Conservation (phyloP, 2,113 vertebrate genomes). For the Falcunculus frontatus region DNA sequence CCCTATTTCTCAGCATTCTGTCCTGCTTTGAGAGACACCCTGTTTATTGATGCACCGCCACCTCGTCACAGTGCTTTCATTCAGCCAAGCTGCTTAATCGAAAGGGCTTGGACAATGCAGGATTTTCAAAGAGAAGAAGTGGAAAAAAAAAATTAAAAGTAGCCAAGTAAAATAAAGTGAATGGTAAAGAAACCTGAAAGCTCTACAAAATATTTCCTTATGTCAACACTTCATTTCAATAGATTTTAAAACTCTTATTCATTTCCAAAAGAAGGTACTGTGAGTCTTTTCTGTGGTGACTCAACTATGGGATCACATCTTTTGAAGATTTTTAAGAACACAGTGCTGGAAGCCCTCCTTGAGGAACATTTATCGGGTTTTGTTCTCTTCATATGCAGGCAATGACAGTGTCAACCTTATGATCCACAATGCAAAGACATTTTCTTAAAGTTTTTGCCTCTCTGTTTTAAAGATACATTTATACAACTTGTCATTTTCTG, state of each 20-base stretch:
- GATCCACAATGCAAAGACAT: slow-evolving; percentile 46
- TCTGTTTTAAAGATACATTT: slow-evolving; percentile 73
- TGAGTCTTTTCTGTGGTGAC: slow-evolving; percentile 38
- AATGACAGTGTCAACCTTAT: slow-evolving; percentile 6
- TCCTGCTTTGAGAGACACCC: slow-evolving; percentile 42
- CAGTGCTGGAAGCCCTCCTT: slow-evolving; percentile 7
- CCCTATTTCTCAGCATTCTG: slow-evolving; percentile 64
- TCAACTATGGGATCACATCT: not conserved
- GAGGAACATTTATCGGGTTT: slow-evolving; percentile 38
- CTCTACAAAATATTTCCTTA: slow-evolving; percentile 67
- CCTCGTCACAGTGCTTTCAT: slow-evolving; percentile 41
- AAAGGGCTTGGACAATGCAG: slow-evolving; percentile 69
- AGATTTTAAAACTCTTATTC: slow-evolving; percentile 50
- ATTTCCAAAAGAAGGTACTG: slow-evolving; percentile 40
- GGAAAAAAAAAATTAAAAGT: slow-evolving; percentile 65
- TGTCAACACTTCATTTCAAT: slow-evolving; percentile 66
- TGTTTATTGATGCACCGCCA: slow-evolving; percentile 64
- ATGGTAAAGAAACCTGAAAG: slow-evolving; percentile 58
- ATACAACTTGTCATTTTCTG: slow-evolving; percentile 68
- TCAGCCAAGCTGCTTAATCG: slow-evolving; percentile 65
- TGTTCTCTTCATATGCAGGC: slow-evolving; percentile 38
- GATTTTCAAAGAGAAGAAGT: slow-evolving; percentile 69
- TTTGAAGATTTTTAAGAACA: slow-evolving; percentile 47
- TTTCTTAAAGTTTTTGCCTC: slow-evolving; percentile 24
- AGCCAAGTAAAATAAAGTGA: slow-evolving; percentile 68